Evolutionary conservation across 2,888 invertebrate species (phyloP).

Genomic region (Tenodera sinensis): DNA sequence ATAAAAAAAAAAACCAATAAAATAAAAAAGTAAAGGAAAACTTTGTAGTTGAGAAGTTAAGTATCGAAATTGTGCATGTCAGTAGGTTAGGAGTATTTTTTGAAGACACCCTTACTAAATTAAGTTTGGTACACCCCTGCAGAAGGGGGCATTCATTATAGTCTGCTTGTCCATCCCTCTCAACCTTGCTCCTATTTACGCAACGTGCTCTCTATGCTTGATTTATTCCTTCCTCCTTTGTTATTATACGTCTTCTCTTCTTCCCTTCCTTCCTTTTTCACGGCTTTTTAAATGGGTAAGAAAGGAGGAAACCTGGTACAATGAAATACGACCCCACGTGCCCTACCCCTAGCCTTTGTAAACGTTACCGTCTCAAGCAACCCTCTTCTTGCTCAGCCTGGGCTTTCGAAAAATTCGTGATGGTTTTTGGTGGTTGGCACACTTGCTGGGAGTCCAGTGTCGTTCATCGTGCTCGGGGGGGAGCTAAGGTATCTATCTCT

Average conservation of each 20-base stretch:
- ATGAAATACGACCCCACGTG: slow-evolving; percentile 10
- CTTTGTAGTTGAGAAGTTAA: too few relatives aligned
- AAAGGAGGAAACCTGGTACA: neutral
- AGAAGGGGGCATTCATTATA: slow-evolving; percentile 1
- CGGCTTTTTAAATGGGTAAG: slow-evolving; percentile 1
- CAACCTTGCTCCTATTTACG: neutral
- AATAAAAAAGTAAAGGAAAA: too few relatives aligned
- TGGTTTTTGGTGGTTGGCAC: neutral
- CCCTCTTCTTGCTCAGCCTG: too few relatives aligned
- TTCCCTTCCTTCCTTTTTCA: neutral
- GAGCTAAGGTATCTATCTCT: too few relatives aligned
- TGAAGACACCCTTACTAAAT: neutral
- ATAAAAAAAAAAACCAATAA: too few relatives aligned
- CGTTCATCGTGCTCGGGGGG: too few relatives aligned
- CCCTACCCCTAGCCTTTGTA: neutral
- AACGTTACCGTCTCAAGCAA: neutral
- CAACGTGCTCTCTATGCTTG: neutral
- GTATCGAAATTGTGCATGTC: too few relatives aligned
- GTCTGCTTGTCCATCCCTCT: neutral
- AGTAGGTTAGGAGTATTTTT: neutral
- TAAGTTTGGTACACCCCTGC: neutral
- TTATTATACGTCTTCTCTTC: neutral
- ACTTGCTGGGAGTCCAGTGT: neutral
- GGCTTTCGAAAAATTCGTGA: neutral
- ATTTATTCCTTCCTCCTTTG: slow-evolving; percentile 19